Conservation (phyloP, 2,797 vertebrate genomes). For the Sebastes kiyomatsui region DNA sequence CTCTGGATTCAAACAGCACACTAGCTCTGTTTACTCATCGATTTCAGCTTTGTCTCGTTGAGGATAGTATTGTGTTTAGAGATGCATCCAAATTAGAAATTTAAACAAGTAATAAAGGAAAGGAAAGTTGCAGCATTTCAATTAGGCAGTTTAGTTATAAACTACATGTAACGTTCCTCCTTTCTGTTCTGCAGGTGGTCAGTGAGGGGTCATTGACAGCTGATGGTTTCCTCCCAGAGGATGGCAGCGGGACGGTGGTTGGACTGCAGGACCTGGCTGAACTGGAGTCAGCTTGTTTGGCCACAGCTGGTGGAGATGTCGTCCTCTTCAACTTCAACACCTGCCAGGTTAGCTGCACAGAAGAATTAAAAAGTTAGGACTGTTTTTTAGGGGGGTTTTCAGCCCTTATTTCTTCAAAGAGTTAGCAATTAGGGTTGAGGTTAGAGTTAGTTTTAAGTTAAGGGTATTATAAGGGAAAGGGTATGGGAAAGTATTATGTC, state of each 20-base stretch:
- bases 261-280: slow-evolving; percentile 92
- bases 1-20: no score
- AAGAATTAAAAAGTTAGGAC: accelerated
- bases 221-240: slow-evolving; percentile 86
- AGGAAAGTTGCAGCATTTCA: not conserved
- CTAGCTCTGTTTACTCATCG: not conserved
- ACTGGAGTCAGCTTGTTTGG: slow-evolving; percentile 90
- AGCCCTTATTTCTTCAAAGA: no score
- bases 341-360: slow-evolving; percentile 80
- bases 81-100: not conserved
- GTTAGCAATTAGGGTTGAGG: not conserved
- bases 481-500: not conserved
- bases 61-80: not conserved
- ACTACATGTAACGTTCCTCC: not conserved
- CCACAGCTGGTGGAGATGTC: slow-evolving; percentile 90
- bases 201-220: slow-evolving; percentile 85
- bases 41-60: not conserved
- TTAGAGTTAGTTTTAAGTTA: not conserved
- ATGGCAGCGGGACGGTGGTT: slow-evolving; percentile 87
- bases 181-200: slow-evolving; percentile 77
- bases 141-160: not conserved
- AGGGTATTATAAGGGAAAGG: accelerated
- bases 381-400: no score
- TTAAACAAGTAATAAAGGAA: not conserved
- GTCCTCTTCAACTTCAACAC: slow-evolving; percentile 88